These are phyloP conservation scores for Leptobrachium leishanense DNA, from an alignment of 2,113 vertebrate species.

Conservation along the genomic window DNA sequence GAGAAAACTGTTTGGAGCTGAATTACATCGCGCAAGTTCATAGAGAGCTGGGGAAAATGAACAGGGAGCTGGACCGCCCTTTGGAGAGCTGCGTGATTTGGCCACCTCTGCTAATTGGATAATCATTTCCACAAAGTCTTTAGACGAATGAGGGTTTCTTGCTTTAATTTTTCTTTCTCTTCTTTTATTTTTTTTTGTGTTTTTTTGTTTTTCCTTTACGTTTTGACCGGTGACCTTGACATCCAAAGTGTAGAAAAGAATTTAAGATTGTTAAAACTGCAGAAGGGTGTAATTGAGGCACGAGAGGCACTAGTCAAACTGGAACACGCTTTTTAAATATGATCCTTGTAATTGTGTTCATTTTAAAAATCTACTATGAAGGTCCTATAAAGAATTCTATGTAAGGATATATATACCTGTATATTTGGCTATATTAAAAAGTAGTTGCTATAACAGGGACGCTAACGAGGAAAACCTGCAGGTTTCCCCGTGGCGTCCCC, in stretches of 20 bases:
- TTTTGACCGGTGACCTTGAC: constrained; percentile 50
- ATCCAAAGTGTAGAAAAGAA: neutral
- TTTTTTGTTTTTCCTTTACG: constrained; percentile 52
- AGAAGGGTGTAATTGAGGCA: neutral
- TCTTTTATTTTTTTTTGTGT: neutral
- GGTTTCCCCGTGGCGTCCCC: too few relatives aligned
- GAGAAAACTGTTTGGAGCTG: constrained; percentile 91
- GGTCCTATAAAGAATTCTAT: too few relatives aligned
- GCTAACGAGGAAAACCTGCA: too few relatives aligned
- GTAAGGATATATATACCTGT: too few relatives aligned
- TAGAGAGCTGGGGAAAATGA: constrained; percentile 84
- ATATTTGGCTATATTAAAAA: too few relatives aligned
- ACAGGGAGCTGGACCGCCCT: constrained; percentile 84
- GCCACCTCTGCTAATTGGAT: constrained; percentile 94
- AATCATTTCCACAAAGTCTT: constrained; percentile 93
- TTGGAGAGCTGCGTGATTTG: constrained; percentile 86
- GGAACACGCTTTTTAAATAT: neutral
- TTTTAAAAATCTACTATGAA: too few relatives aligned
- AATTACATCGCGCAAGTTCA: constrained; percentile 91
- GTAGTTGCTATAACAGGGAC: too few relatives aligned
- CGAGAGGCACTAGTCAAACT: neutral
- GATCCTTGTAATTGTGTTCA: neutral
- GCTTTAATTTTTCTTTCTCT: constrained; percentile 57
- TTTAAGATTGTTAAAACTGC: neutral
- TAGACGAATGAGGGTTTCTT: constrained; percentile 54